phyloP scores from a whole-genome alignment of 2,797 vertebrate species.

The Pachyuromys duprasi region DNA sequence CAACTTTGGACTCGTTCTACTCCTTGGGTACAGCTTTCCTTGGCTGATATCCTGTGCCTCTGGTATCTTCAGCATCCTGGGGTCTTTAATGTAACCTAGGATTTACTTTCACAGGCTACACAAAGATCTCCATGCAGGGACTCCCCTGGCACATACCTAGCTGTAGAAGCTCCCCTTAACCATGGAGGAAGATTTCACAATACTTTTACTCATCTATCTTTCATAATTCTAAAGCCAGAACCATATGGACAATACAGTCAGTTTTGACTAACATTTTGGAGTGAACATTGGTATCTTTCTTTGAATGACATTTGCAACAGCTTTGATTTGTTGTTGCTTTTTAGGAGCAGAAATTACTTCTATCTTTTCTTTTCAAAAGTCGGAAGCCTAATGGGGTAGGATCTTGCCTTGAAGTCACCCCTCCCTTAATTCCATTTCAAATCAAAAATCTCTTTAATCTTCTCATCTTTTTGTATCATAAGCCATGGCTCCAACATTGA shows the following conservation, averaged over 20 bases:
- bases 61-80: background rate
- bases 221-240: background rate
- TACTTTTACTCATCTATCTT: background rate
- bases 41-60: background rate
- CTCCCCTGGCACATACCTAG: background rate
- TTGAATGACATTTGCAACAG: background rate
- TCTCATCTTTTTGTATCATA: background rate
- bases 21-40: background rate
- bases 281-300: background rate
- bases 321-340: background rate
- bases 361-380: background rate
- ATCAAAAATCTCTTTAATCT: background rate
- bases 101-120: background rate
- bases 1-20: background rate
- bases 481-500: background rate
- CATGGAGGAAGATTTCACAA: background rate
- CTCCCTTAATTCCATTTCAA: background rate
- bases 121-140: background rate
- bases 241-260: background rate
- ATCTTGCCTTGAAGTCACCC: background rate
- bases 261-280: background rate
- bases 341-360: background rate
- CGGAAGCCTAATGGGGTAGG: background rate
- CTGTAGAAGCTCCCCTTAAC: background rate
- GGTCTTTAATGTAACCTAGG: background rate